Evolutionary conservation across 1,140 invertebrate genomes (phyloP), one percentile per base, ranked within the genome.

Genomic region (Papilio helenus): DNA sequence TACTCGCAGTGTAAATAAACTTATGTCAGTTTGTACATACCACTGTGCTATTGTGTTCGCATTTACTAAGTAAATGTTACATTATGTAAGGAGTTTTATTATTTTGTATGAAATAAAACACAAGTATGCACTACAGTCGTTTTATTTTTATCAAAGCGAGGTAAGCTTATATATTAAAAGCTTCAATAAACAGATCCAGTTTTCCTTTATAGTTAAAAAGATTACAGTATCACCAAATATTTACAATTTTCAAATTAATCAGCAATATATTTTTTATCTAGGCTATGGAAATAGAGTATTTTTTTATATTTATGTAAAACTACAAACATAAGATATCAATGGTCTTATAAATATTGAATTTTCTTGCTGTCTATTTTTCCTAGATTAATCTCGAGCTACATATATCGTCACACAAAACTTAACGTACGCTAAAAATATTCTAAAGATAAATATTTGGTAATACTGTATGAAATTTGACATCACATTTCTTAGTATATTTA

Each of bases 51-150:
- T 51, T 80, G 76, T 80, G 71, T 82, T 83, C 79, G 80, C 84
- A 87, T 86, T 87, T 86, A 86, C 81, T 82, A 23, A 85, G 85
- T 87, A 87, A 87, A 86, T 86, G 44, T 76, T 49, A 49, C 34
- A 5, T 65, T 34, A 68, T 81, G 14, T 73, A 71, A 44, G n/a
- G 16, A 26, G 68, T 65, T 74, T 73, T 73, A 55, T 73, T 72
- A 79, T 78, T 51, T 79, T 78, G 26, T 80, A 81, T 51, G 44
- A 79, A 80, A 73, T 80, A 81, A 83, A 83, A 73, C 39, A 14
- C 49, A 73, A 26, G 26, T 26, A 68, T 71, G 58, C 68, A 81
- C 80, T 73, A 78, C 76, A 49, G 72, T 77, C 23, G 68, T 81
- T 81, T 81, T 74, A 81, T 81, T 81, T n/a, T 49, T 61, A 58